Conservation (phyloP, 1,140 invertebrate species). For the Vollenhovia emeryi region DNA sequence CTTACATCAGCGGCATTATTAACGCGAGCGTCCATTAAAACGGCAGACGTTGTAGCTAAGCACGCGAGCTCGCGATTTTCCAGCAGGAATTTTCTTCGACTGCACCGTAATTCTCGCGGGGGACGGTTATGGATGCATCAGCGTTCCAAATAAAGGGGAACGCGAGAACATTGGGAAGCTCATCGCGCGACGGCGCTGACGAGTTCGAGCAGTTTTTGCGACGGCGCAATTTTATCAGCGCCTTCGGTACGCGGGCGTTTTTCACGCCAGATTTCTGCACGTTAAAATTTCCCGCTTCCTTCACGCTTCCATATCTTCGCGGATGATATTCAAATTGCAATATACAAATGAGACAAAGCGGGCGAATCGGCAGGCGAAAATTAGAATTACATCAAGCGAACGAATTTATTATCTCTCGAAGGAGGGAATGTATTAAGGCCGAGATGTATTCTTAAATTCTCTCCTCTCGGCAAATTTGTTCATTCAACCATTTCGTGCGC, state of each 20-base stretch:
- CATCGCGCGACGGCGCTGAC: not conserved
- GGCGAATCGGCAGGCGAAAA: not conserved
- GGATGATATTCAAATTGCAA: not conserved
- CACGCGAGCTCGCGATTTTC: conserved; percentile 58
- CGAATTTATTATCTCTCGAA: not conserved
- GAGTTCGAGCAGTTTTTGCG: conserved; percentile 32
- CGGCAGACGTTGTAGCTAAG: conserved; percentile 30
- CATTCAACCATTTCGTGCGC: not conserved
- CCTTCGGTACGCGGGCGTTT: conserved; percentile 26
- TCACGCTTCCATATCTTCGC: not conserved
- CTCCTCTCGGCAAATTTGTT: not conserved
- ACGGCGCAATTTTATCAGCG: conserved; percentile 15
- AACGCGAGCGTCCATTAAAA: conserved; percentile 64
- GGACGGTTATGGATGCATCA: conserved; percentile 15
- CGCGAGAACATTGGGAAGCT: conserved; percentile 1
- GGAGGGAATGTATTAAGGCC: not conserved
- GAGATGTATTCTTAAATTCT: conserved; percentile 19
- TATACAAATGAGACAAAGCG: not conserved
- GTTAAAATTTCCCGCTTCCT: not conserved
- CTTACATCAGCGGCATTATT: conserved; percentile 63
- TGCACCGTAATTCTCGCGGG: conserved; percentile 5
- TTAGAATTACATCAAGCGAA: not conserved
- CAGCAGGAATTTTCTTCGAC: conserved; percentile 49
- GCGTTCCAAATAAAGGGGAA: not conserved
- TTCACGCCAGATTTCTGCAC: conserved; percentile 1